Evolutionary conservation across 2,113 vertebrate species (phyloP), one percentile per base, ranked within the genome.

Genomic region (Morphnarchus princeps): DNA sequence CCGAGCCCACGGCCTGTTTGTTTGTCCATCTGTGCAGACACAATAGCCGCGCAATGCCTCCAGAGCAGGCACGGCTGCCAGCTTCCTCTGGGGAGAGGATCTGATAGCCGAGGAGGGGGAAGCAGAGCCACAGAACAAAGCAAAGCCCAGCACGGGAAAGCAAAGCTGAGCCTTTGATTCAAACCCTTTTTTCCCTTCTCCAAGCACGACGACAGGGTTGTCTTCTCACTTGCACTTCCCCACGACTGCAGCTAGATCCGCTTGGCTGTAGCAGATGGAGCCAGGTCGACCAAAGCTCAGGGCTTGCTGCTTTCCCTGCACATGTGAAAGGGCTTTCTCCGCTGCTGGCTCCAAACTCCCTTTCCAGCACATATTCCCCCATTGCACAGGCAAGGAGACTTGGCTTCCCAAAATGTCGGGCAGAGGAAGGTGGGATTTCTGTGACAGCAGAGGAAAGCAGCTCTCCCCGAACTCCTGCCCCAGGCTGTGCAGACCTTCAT

Each of bases 81-180:
- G 74, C 24, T 6, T 90, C 92, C 95, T 66, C 90, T 7, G 59
- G 90, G 86, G 92, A 95, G 32, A 67, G 71, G 45, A 73, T 81
- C 72, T 28, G 59, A 50, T 28, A 24, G 52, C 67, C 2, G 0
- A 11, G 28, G n/a, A 32, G 36, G 76, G 40, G 36, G 71, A 38
- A 87, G 74, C 70, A 55, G 85, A 83, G 88, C n/a, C 59, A 8
- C 50, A 74, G 82, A 73, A 94, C 82, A 95, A 95, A 96, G 90
- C 78, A 21, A 16, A 94, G 85, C 45, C 49, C 81, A 54, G 55
- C 55, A 22, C 16, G 10, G 88, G 49, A 93, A 95, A 66, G 78
- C 87, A 82, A 69, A 80, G 85, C 74, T 5, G 38, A 83, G 63
- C 4, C 80, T 93, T 89, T 87, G 86, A 82, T 89, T 87, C 52